These are phyloP conservation scores for Salpingus planirostris DNA, from an alignment of 2,888 invertebrate genomes.

Conservation along the genomic window DNA sequence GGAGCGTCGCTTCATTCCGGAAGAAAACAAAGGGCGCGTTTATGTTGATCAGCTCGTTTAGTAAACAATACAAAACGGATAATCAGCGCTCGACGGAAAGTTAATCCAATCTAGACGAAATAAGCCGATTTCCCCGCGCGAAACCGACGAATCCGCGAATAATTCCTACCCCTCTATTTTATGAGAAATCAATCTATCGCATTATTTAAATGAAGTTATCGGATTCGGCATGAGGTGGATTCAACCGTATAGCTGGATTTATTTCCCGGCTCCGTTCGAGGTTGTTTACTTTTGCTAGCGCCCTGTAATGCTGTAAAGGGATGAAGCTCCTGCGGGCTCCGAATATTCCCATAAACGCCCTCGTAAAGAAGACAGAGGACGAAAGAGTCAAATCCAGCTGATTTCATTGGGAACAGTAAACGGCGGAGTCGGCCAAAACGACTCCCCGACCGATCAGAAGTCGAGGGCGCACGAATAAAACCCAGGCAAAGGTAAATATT, in stretches of 20 bases:
- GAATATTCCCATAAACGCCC: conserved; percentile 11
- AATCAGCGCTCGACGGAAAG: conserved; percentile 10
- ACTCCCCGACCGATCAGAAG: conserved; percentile 5
- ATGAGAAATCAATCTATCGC: no score
- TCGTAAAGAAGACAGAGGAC: conserved; percentile 21
- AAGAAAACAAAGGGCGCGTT: conserved; percentile 23
- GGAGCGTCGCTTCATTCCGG: no score
- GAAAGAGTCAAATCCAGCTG: conserved; percentile 24
- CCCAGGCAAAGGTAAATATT: no score
- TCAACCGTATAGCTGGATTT: no score
- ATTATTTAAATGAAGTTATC: no score
- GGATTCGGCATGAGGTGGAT: no score
- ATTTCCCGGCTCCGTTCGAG: no score
- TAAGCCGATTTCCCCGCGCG: conserved; percentile 9
- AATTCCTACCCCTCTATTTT: no score
- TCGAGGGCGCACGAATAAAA: no score
- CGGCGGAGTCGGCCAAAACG: conserved; percentile 13
- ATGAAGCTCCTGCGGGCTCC: not conserved
- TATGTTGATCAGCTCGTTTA: conserved; percentile 25
- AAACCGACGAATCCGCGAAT: not conserved
- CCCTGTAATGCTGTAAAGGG: no score
- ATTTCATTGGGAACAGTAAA: conserved; percentile 26
- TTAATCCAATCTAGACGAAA: conserved; percentile 9
- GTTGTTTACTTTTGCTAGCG: no score
- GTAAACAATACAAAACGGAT: conserved; percentile 21